phyloP scores from a whole-genome alignment of 2,113 vertebrate species.

The Grammatotria lemairii region DNA sequence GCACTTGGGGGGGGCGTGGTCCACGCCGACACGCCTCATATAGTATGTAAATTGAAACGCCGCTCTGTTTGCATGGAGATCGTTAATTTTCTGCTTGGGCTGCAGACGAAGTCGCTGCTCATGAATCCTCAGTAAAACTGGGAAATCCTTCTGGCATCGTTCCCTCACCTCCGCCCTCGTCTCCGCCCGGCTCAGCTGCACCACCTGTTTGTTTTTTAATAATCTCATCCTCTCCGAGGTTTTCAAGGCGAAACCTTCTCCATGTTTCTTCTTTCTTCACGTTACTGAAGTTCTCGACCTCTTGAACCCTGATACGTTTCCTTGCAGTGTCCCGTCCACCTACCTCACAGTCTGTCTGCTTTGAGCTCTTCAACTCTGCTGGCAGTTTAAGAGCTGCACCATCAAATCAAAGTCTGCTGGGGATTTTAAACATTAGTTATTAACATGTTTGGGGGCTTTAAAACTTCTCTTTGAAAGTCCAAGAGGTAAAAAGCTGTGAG shows the following conservation, averaged over 20 bases:
- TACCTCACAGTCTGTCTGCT: neutral
- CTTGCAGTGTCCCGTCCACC: accelerated
- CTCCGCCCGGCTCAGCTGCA: neutral
- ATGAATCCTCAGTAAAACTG: neutral
- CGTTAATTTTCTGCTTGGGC: neutral
- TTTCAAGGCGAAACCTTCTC: neutral
- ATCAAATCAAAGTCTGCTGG: neutral
- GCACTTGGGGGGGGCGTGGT: neutral
- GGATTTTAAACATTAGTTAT: neutral
- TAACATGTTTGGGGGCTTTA: accelerated
- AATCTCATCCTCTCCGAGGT: neutral
- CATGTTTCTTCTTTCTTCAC: accelerated
- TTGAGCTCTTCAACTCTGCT: neutral
- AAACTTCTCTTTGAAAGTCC: neutral
- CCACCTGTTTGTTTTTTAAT: neutral
- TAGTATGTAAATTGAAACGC: neutral
- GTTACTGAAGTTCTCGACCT: neutral
- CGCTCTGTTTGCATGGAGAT: neutral
- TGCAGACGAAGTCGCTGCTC: neutral
- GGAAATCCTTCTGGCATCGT: neutral
- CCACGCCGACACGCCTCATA: neutral
- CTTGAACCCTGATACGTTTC: accelerated
- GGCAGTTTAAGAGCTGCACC: neutral
- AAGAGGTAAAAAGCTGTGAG: neutral
- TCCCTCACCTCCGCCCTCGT: accelerated